Percentiles rank a stretch among this genome's conserved stretches.
Conservation (phyloP, 2,888 invertebrate species). For the Ophion ventricosus region DNA sequence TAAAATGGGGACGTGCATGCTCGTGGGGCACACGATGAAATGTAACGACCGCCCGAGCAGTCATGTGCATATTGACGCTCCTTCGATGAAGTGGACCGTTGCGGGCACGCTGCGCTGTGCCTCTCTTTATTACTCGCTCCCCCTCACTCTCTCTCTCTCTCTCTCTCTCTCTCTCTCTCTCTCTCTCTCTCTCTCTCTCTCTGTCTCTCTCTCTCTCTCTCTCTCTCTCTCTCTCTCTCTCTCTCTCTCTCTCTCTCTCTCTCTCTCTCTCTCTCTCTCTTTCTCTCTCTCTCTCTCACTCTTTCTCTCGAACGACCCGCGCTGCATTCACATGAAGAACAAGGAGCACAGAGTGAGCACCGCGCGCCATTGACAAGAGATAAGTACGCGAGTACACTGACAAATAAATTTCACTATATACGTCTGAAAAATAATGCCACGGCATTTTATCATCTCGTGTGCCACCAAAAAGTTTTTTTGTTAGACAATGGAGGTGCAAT, state of each 20-base stretch:
- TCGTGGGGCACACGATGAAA: slow-evolving; percentile 64
- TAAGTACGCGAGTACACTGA: slow-evolving; percentile 16
- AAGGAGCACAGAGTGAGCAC: neutral
- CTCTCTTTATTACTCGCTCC: neutral
- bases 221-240: too few relatives aligned
- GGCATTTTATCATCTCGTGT: slow-evolving; percentile 9
- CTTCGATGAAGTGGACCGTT: slow-evolving; percentile 50
- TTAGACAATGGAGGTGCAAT: too few relatives aligned
- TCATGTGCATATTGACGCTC: slow-evolving; percentile 45
- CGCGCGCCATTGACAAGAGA: slow-evolving; percentile 14
- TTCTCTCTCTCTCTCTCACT: neutral
- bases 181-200: too few relatives aligned
- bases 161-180: neutral
- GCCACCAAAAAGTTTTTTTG: too few relatives aligned
- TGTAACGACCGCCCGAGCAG: slow-evolving; percentile 66
- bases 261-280: slow-evolving; percentile 1
- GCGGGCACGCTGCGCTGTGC: slow-evolving; percentile 20
- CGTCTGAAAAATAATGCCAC: slow-evolving; percentile 9
- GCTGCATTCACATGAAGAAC: slow-evolving; percentile 14
- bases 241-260: neutral
- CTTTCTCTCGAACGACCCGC: neutral
- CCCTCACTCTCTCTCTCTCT: neutral
- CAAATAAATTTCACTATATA: slow-evolving; percentile 24
- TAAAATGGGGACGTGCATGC: slow-evolving; percentile 12
- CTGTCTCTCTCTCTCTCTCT: too few relatives aligned